Conservation (phyloP, 2,113 vertebrate genomes). For the Amazona guildingii region DNA sequence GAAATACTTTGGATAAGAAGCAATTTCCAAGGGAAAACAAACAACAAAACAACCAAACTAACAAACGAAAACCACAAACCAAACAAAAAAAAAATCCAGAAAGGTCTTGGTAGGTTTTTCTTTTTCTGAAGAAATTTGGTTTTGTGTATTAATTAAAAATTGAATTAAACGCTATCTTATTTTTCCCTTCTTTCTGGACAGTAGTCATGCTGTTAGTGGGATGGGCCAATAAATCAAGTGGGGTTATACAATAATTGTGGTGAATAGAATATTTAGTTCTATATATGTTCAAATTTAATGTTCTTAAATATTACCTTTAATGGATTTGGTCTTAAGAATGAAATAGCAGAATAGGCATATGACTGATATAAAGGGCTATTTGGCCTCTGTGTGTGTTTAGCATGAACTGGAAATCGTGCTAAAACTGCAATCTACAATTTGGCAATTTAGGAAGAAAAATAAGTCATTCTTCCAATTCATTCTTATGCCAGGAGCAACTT, state of each 20-base stretch:
- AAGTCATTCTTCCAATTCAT: not conserved
- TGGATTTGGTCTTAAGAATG: not conserved
- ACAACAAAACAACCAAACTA: not conserved
- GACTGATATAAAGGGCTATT: not conserved
- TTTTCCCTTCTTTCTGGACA: not conserved
- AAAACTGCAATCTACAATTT: not conserved
- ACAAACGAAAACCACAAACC: not conserved
- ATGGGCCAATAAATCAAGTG: not conserved
- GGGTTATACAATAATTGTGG: not conserved
- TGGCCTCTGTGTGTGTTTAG: not conserved
- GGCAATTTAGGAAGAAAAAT: not conserved
- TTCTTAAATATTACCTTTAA: not conserved
- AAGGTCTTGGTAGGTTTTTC: not conserved
- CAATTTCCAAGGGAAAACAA: not conserved
- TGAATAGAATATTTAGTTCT: not conserved
- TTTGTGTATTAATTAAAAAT: not conserved
- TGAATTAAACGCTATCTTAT: fast-evolving
- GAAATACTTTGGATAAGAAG: not conserved
- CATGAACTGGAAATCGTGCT: not conserved
- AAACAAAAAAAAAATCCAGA: not conserved
- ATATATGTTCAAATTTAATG: not conserved
- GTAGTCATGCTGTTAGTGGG: not conserved
- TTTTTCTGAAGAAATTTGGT: not conserved
- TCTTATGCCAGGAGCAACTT: not conserved
- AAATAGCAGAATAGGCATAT: not conserved